These are phyloP conservation scores for Pseudobourletiella spinata DNA, from an alignment of 1,140 invertebrate genomes.

Conservation along the genomic window DNA sequence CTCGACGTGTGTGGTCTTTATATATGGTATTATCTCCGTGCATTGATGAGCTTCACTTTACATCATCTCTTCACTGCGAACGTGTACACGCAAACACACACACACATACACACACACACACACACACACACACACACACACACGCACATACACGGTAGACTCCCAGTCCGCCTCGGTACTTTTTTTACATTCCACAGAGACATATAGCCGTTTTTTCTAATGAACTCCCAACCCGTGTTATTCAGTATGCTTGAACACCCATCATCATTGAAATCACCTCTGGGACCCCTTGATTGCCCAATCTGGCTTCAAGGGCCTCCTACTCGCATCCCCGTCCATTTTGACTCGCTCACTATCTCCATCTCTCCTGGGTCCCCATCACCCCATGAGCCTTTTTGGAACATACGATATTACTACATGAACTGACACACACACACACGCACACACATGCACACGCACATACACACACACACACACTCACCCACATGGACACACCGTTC, in stretches of 20 bases:
- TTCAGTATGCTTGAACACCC: conserved; percentile 6
- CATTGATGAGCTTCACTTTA: background rate
- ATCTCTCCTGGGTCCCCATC: background rate
- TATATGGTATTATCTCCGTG: conserved; percentile 4
- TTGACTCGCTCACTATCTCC: conserved; percentile 5
- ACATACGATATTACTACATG: background rate
- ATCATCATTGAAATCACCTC: conserved; percentile 15
- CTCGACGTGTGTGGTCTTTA: conserved; percentile 28
- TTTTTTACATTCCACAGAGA: background rate
- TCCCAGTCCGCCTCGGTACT: background rate
- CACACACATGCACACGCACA: no score
- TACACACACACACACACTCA: no score
- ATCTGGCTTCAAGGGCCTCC: conserved; percentile 25
- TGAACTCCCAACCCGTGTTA: background rate
- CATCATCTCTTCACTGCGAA: background rate
- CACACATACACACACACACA: conserved; percentile 8
- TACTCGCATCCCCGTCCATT: conserved; percentile 17
- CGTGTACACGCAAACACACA: no score
- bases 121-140: background rate
- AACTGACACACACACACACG: no score
- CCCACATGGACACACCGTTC: no score
- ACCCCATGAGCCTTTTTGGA: background rate
- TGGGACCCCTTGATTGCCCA: conserved; percentile 23
- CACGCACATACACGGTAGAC: no score
- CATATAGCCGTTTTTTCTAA: no score